Evolutionary conservation across 2,888 invertebrate genomes (phyloP).

Genomic region (Apodemia mormo): DNA sequence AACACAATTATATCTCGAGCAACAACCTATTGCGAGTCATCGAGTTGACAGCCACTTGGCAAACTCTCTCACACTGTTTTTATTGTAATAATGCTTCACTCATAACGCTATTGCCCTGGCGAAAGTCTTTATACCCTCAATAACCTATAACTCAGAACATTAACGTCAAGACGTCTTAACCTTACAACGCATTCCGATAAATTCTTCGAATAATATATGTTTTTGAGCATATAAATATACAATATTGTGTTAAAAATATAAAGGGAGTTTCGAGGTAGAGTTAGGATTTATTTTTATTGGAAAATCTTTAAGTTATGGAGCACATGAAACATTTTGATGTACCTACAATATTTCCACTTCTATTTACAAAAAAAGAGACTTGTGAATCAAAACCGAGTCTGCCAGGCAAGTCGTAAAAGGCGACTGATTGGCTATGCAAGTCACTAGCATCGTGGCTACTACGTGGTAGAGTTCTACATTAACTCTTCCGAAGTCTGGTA

Average conservation of each 20-base stretch:
- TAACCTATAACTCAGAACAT: constrained; percentile 63
- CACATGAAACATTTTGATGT: too few species aligned
- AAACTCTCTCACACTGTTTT: constrained; percentile 70
- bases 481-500: too few species aligned
- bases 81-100: constrained; percentile 69
- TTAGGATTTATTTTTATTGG: too few species aligned
- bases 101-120: constrained; percentile 68
- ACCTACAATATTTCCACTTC: too few species aligned
- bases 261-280: too few species aligned
- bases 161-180: constrained; percentile 48
- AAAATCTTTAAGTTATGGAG: too few species aligned
- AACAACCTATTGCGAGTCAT: constrained; percentile 54
- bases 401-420: too few species aligned
- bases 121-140: constrained; percentile 64
- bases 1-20: constrained; percentile 50
- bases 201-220: constrained; percentile 49
- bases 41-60: constrained; percentile 66
- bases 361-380: too few species aligned
- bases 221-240: constrained; percentile 4
- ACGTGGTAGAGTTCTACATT: too few species aligned
- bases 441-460: too few species aligned
- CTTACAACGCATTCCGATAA: constrained; percentile 38
- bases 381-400: too few species aligned
- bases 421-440: too few species aligned
- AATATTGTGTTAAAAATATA: background rate